Conservation (phyloP, 2,888 invertebrate species). For the Drosophila falleni region DNA sequence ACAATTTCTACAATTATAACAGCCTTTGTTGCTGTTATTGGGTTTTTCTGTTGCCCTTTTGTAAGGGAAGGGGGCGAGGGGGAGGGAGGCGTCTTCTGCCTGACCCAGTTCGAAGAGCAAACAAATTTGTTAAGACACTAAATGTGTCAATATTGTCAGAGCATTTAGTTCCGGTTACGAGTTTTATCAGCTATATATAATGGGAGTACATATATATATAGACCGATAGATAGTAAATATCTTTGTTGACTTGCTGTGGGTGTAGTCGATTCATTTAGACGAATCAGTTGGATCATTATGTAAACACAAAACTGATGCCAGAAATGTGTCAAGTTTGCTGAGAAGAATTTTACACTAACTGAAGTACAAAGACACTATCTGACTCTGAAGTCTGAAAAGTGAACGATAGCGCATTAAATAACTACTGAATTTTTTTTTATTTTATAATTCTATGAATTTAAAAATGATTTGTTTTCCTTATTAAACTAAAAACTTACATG, state of each 20-base stretch:
- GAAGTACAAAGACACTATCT: not conserved
- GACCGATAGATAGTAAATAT: conserved; percentile 21
- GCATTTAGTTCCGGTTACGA: conserved; percentile 74
- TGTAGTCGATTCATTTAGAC: conserved; percentile 1
- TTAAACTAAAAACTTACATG: too few relatives aligned
- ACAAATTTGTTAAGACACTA: conserved; percentile 74
- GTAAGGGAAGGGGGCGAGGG: conserved; percentile 19
- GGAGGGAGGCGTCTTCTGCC: conserved; percentile 32
- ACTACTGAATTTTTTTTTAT: too few relatives aligned
- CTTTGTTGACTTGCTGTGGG: conserved; percentile 16
- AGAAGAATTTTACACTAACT: not conserved
- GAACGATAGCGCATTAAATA: too few relatives aligned
- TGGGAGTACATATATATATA: conserved; percentile 1
- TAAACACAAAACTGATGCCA: conserved; percentile 19
- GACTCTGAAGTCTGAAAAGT: too few relatives aligned
- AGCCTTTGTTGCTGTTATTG: conserved; percentile 32
- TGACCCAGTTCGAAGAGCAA: conserved; percentile 74
- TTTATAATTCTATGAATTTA: too few relatives aligned
- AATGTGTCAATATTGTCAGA: conserved; percentile 74
- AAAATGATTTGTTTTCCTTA: too few relatives aligned
- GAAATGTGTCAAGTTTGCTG: conserved; percentile 11
- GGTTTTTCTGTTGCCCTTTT: conserved; percentile 23
- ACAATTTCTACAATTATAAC: conserved; percentile 46
- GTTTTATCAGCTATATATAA: conserved; percentile 41
- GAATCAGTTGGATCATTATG: conserved; percentile 5